Conservation (phyloP, 1,140 invertebrate species). For the Eueides isabella region DNA sequence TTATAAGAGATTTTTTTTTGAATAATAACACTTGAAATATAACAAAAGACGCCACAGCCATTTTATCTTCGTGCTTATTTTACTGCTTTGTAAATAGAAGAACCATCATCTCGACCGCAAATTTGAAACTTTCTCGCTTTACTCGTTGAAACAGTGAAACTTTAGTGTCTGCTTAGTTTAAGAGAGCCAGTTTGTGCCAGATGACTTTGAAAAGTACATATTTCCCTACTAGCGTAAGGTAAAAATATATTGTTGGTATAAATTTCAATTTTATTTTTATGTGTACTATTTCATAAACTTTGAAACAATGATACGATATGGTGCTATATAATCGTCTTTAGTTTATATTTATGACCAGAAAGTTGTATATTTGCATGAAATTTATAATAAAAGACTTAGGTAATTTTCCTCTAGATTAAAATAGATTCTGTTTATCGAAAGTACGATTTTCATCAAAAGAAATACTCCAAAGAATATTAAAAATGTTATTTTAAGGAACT, state of each 20-base stretch:
- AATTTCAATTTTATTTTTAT: constrained; percentile 34
- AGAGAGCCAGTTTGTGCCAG: constrained; percentile 60
- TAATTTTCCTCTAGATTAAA: neutral
- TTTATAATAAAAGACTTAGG: neutral
- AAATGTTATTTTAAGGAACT: constrained; percentile 46
- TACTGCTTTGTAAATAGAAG: constrained; percentile 40
- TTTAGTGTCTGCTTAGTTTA: constrained; percentile 66
- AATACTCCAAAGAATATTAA: constrained; percentile 39
- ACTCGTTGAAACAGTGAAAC: constrained; percentile 53
- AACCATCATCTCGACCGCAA: constrained; percentile 50
- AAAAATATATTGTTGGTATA: constrained; percentile 43
- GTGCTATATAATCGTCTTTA: neutral
- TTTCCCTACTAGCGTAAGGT: constrained; percentile 49
- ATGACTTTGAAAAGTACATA: constrained; percentile 63
- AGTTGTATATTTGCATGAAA: neutral
- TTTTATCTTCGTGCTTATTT: constrained; percentile 16
- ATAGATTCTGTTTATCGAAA: constrained; percentile 2
- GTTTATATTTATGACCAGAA: neutral
- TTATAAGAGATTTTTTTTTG: neutral
- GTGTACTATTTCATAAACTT: constrained; percentile 22
- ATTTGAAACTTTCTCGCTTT: constrained; percentile 56
- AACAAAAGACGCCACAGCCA: neutral
- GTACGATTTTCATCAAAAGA: constrained; percentile 12
- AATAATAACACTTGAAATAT: neutral
- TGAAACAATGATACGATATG: constrained; percentile 13